Percentiles rank a stretch among this genome's conserved stretches.
phyloP scores from a whole-genome alignment of 2,888 invertebrate genomes.

The Norana najaformis region DNA sequence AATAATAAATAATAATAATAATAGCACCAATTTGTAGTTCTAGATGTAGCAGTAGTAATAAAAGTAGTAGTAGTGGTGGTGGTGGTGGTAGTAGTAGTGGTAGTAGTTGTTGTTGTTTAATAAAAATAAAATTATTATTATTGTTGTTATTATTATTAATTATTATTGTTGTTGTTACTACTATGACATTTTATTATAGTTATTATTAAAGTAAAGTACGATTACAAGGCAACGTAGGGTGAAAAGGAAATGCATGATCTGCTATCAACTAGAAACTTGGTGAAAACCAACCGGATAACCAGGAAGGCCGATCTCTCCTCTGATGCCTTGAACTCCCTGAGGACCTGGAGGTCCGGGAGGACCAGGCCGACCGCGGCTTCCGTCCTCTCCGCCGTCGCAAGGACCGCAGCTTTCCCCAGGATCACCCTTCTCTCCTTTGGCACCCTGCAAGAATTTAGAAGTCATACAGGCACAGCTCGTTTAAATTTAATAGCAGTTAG shows the following conservation, averaged over 20 bases:
- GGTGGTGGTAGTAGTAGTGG: too few species aligned
- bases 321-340: slow-evolving; percentile 38
- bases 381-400: background rate
- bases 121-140: too few species aligned
- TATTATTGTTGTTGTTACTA: too few species aligned
- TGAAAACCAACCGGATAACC: slow-evolving; percentile 38
- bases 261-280: background rate
- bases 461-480: background rate
- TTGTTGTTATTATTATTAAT: too few species aligned
- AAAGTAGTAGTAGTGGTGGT: too few species aligned
- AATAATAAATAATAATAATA: too few species aligned
- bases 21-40: too few species aligned
- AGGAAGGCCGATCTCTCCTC: slow-evolving; percentile 42
- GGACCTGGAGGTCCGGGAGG: slow-evolving; percentile 32
- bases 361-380: background rate
- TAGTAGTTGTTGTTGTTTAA: too few species aligned
- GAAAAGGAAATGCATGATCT: background rate
- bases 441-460: background rate
- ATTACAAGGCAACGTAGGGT: background rate
- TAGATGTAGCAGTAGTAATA: too few species aligned
- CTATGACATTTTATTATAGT: background rate
- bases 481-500: background rate
- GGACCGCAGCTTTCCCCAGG: slow-evolving; percentile 24
- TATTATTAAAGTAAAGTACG: background rate
- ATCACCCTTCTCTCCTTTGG: slow-evolving; percentile 30